Evolutionary conservation across 2,888 invertebrate genomes (phyloP), one percentile per base, ranked within the genome.

Genomic region (Dascillus cervinus): DNA sequence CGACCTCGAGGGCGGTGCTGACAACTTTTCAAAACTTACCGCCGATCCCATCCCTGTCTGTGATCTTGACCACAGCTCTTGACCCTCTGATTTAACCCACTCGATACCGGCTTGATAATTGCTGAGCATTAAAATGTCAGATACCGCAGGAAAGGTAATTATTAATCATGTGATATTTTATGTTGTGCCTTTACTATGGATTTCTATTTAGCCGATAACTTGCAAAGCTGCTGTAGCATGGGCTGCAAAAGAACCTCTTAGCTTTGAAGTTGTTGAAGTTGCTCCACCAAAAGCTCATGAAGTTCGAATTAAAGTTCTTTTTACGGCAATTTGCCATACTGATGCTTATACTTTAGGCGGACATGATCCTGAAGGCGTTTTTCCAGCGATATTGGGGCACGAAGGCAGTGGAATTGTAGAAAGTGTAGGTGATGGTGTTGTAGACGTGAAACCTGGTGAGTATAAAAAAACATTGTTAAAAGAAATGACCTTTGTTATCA

Each of bases 391-490:
- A 45, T 70, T 98, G 26, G 98, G 98, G 0, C 98, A 98, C 56
- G 98, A 98, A 67, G 97, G 97, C 17, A 84, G 81, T 32, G 96
- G 96, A 19, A 76, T 96, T 50, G 95, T 97, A n/a, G 97, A 96
- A 64, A 94, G 94, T 64, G 75, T 97, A 26, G 97, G 97, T 1
- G 83, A 85, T 54, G 90, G 86, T 10, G 96, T 96, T 1, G 88
- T 84, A 0, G 75, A 78, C 27, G 84, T 95, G 20, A 75, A 85
- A 54, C 73, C 82, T 19, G 95, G 95, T 60, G 58, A 33, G 11
- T 13, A 26, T 27, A 22, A 22, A n/a, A n/a, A n/a, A n/a, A n/a
- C 12, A 9, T 9, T 24, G 15, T 26, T 31, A 11, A 33, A 12
- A 24, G 4, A 26, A 21, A 10, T 25, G 11, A 12, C 4, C 10